Evolutionary conservation across 2,888 invertebrate genomes (phyloP), one percentile per base, ranked within the genome.

Genomic region (Cinara cedri): DNA sequence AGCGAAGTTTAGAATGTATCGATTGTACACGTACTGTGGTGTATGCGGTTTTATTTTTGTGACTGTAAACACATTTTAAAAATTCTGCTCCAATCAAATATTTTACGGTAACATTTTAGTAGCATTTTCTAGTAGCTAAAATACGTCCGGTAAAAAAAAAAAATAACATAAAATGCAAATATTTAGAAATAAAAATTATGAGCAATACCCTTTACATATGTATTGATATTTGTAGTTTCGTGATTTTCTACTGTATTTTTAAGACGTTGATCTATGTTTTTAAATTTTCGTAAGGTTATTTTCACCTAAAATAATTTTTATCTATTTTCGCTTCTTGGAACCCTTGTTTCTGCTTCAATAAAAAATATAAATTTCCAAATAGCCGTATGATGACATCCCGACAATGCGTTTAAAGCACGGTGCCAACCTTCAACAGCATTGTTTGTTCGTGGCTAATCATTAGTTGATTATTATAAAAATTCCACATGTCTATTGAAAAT

Each of bases 401-500:
- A 63, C 1, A 6, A 42, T 63, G 19, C 19, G 4, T 19, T 63
- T 0, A 11, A 19, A 63, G 42, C 19, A 44, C 19, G 19, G 13
- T 63, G 42, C 63, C 34, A 62, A 62, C 60, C 34, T 42, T 63
- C 63, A 19, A 63, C 42, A 63, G 42, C 42, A 57, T 57, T 57
- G 14, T 57, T 57, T 14, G 26, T 26, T 26, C 6, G 21, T 0
- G 26, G 14, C 3, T 26, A 1, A 3, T 8, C 21, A 57, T 21
- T 57, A 26, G 24, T 14, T 57, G 24, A 26, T 57, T 57, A 16
- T 13, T 10, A 57, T 57, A 57, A 57, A 6, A 57, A 8, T 26
- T 57, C 26, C 26, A 57, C 6, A 57, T 57, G 21, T 16, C 1
- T 11, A 57, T 14, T 26, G 8, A 14, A 57, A 57, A 24, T 57